phyloP scores from a whole-genome alignment of 2,113 vertebrate genomes.

The Paradoxurus hermaphroditus region DNA sequence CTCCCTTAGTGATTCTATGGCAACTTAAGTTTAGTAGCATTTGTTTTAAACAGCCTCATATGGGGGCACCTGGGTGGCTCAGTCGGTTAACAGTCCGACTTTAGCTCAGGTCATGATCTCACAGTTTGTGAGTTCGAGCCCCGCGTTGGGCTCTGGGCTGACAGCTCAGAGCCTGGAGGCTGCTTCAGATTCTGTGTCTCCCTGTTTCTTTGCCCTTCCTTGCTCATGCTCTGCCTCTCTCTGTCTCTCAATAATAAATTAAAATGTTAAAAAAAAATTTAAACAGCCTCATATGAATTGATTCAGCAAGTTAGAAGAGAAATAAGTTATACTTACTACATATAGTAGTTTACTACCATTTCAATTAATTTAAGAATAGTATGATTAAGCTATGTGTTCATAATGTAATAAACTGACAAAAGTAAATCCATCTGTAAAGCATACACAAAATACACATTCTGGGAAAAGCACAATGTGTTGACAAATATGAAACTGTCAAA shows the following conservation, averaged over 20 bases:
- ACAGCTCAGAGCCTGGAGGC: too few species aligned
- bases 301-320: neutral
- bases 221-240: too few species aligned
- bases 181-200: too few species aligned
- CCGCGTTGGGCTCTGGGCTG: too few species aligned
- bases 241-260: too few species aligned
- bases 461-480: neutral
- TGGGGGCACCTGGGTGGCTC: too few species aligned
- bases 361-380: neutral
- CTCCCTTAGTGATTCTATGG: neutral
- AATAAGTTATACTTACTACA: neutral
- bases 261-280: too few species aligned
- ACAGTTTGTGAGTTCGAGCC: too few species aligned
- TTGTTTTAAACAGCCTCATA: neutral
- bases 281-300: neutral
- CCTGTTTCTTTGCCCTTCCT: too few species aligned
- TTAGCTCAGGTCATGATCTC: too few species aligned
- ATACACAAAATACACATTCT: neutral
- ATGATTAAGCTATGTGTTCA: neutral
- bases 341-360: neutral
- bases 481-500: neutral
- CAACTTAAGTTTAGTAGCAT: neutral
- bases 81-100: too few species aligned
- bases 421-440: constrained; percentile 7
- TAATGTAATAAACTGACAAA: neutral